phyloP scores from a whole-genome alignment of 2,888 invertebrate species.

The Ormyrus pomaceus region DNA sequence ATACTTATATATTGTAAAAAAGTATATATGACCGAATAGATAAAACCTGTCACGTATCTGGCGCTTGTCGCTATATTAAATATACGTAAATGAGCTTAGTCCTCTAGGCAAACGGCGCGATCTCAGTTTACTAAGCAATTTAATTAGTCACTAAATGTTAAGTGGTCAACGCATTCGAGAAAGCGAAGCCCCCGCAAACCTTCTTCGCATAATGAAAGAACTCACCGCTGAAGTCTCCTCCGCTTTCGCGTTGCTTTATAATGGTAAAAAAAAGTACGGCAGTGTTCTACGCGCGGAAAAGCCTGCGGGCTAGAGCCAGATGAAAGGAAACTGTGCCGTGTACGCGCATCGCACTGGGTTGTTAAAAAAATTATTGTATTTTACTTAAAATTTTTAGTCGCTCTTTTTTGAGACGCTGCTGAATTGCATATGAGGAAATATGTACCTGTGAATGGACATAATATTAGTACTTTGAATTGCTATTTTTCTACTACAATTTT shows the following conservation, averaged over 20 bases:
- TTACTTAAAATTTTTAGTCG: no score
- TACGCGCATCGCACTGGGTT: background rate
- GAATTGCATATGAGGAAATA: no score
- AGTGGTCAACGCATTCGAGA: constrained; percentile 17
- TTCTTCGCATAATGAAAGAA: constrained; percentile 18
- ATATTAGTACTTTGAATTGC: no score
- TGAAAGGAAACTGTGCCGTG: background rate
- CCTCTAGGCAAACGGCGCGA: constrained; percentile 7
- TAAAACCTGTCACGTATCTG: background rate
- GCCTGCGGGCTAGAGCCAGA: background rate
- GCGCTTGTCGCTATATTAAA: constrained; percentile 16
- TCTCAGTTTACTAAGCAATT: constrained; percentile 19
- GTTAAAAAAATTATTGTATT: no score
- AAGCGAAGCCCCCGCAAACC: constrained; percentile 1
- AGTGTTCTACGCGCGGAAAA: background rate
- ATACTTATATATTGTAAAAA: no score
- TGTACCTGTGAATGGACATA: no score
- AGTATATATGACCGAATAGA: no score
- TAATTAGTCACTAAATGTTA: constrained; percentile 28
- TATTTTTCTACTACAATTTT: no score
- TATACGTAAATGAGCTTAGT: constrained; percentile 5
- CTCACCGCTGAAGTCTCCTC: background rate
- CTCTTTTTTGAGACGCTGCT: no score
- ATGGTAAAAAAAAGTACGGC: constrained; percentile 5
- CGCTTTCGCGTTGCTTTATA: background rate